A percentile compares a stretch with the other conserved stretches of the same genome.
Evolutionary conservation across 92 coral and sea anemone species (phyloP).

Genomic region (Palythoa grandiflora): DNA sequence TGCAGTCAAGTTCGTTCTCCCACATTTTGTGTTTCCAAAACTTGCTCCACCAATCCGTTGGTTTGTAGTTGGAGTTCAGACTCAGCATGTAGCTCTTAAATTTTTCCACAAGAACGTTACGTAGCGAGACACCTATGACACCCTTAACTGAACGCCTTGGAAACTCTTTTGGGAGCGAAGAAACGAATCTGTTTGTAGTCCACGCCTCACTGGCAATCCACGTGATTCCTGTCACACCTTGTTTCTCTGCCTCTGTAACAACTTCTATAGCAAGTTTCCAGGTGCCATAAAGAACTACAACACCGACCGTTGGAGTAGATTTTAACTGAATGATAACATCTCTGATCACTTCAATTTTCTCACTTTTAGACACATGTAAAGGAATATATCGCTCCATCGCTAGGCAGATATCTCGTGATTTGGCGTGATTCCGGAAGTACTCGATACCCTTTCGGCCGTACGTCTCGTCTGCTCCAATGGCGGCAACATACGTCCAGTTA

Average conservation of each 20-base stretch:
- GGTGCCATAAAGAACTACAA: constrained; percentile 67
- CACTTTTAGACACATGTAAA: neutral
- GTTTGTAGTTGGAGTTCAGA: constrained; percentile 64
- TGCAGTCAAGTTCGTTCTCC: constrained; percentile 64
- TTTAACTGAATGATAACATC: constrained; percentile 66
- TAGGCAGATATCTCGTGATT: constrained; percentile 64
- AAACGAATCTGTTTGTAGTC: constrained; percentile 48
- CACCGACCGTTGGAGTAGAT: constrained; percentile 50
- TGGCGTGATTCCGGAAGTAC: constrained; percentile 68
- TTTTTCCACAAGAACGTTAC: constrained; percentile 56
- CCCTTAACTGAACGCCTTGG: constrained; percentile 64
- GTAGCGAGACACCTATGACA: constrained; percentile 74
- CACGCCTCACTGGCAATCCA: constrained; percentile 91
- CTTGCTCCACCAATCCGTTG: constrained; percentile 72
- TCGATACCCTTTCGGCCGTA: constrained; percentile 88
- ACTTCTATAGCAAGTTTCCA: constrained; percentile 21
- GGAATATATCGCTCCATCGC: constrained; percentile 81
- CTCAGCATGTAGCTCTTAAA: constrained; percentile 59
- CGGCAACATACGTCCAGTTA: constrained; percentile 90
- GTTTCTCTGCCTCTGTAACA: constrained; percentile 63
- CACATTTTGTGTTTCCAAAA: constrained; percentile 69
- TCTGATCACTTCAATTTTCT: constrained; percentile 16
- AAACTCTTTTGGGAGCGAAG: constrained; percentile 21
- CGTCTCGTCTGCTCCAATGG: constrained; percentile 77
- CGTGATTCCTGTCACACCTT: constrained; percentile 59